Conservation (phyloP, 2,797 vertebrate genomes). For the Loriculus beryllinus region DNA sequence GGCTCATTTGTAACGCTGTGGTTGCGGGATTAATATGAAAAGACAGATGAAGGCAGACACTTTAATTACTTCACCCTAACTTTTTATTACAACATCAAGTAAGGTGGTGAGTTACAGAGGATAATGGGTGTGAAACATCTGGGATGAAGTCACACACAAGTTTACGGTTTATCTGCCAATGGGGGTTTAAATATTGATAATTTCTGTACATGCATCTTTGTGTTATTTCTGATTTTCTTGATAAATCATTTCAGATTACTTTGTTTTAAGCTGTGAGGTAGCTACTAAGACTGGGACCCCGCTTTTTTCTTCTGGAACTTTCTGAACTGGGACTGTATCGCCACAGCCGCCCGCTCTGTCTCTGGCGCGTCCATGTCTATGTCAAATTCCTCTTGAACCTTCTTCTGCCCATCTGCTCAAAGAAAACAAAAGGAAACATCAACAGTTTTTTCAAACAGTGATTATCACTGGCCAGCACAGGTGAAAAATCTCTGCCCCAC, state of each 20-base stretch:
- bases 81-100: slow-evolving; percentile 80
- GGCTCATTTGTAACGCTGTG: neutral
- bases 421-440: slow-evolving; percentile 44
- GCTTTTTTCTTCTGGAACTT: slow-evolving; percentile 99
- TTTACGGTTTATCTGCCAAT: slow-evolving; percentile 41
- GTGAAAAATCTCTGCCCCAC: neutral
- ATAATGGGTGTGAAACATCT: slow-evolving; percentile 44
- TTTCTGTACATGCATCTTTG: slow-evolving; percentile 78
- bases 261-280: slow-evolving; percentile 55
- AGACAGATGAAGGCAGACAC: slow-evolving; percentile 58
- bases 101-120: slow-evolving; percentile 69
- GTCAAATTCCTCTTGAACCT: slow-evolving; percentile 90
- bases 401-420: slow-evolving; percentile 86
- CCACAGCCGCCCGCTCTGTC: slow-evolving; percentile 93
- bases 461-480: neutral
- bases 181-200: slow-evolving; percentile 59
- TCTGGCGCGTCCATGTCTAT: slow-evolving; percentile 96
- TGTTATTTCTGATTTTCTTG: slow-evolving; percentile 51
- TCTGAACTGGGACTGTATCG: slow-evolving; percentile 98
- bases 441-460: neutral
- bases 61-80: slow-evolving; percentile 66
- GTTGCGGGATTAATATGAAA: slow-evolving; percentile 8
- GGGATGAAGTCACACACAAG: slow-evolving; percentile 50
- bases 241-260: slow-evolving; percentile 64
- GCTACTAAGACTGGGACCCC: slow-evolving; percentile 87